phyloP scores from a whole-genome alignment of 2,888 invertebrate species.

The Scrobipalpa costella region DNA sequence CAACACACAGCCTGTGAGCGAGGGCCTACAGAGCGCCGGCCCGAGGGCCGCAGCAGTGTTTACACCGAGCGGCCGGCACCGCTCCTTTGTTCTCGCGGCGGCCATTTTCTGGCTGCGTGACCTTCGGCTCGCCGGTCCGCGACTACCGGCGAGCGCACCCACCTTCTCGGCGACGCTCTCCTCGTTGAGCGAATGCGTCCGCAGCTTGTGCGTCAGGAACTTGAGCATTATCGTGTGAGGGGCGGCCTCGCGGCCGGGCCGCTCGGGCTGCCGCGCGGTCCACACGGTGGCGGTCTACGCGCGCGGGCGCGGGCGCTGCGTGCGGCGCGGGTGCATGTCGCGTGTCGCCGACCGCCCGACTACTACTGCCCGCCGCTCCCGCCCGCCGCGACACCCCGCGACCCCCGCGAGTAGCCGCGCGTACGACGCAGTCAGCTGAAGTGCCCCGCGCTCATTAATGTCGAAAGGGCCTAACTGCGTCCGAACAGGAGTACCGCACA shows the following conservation, averaged over 20 bases:
- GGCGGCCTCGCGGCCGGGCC: slow-evolving; percentile 55
- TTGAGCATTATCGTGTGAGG: slow-evolving; percentile 88
- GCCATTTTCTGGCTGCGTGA: slow-evolving; percentile 83
- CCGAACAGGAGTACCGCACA: slow-evolving; percentile 55
- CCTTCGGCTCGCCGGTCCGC: slow-evolving; percentile 59
- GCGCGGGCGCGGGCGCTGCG: slow-evolving; percentile 51
- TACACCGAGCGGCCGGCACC: slow-evolving; percentile 41
- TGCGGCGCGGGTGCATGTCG: slow-evolving; percentile 24
- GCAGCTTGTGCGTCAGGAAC: slow-evolving; percentile 92
- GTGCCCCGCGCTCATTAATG: slow-evolving; percentile 70
- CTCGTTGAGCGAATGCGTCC: slow-evolving; percentile 93
- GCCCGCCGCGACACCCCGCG: neutral
- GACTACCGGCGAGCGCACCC: slow-evolving; percentile 62
- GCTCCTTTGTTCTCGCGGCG: slow-evolving; percentile 84
- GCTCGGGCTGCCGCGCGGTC: slow-evolving; percentile 42
- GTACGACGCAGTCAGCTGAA: slow-evolving; percentile 81
- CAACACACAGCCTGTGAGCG: slow-evolving; percentile 49
- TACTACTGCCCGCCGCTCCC: slow-evolving; percentile 45
- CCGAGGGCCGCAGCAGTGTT: neutral
- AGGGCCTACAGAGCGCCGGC: neutral
- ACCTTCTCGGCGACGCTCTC: slow-evolving; percentile 89
- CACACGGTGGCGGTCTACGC: slow-evolving; percentile 20
- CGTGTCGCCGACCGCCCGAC: slow-evolving; percentile 62
- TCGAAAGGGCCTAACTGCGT: slow-evolving; percentile 65
- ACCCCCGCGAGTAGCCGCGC: slow-evolving; percentile 55